phyloP scores from a whole-genome alignment of 2,113 vertebrate genomes.

The Chamaetylas fuelleborni region DNA sequence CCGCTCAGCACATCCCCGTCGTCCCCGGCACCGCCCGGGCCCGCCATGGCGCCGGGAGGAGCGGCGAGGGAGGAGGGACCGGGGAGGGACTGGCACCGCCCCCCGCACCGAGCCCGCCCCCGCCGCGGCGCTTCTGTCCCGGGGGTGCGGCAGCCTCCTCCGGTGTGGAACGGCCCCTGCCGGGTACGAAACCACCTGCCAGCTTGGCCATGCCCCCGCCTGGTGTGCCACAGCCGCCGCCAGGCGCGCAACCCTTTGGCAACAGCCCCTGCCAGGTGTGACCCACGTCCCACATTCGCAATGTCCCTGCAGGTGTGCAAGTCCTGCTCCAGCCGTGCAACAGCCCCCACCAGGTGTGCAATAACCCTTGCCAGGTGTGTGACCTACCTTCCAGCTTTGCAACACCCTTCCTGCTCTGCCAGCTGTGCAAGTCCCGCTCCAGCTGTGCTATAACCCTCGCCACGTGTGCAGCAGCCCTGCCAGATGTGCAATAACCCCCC shows the following conservation, averaged over 20 bases:
- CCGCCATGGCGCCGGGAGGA: not conserved
- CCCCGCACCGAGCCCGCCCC: not conserved
- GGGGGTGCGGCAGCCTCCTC: not conserved
- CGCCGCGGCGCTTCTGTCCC: not conserved
- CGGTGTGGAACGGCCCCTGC: fast-evolving
- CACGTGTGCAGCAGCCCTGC: not conserved
- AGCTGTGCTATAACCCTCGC: not conserved
- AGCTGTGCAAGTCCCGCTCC: not conserved
- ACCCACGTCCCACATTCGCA: not conserved
- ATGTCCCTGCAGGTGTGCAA: not conserved
- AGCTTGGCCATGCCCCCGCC: not conserved
- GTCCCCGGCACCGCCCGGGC: not conserved
- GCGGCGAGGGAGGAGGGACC: not conserved
- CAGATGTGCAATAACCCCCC: not conserved
- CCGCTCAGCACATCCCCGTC: slow-evolving; percentile 60
- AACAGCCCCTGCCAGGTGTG: not conserved
- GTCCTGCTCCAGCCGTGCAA: not conserved
- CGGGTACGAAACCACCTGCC: not conserved
- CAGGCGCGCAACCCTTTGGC: not conserved
- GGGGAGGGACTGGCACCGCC: not conserved
- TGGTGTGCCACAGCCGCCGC: no score
- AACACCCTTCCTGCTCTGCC: not conserved
- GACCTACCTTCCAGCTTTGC: not conserved
- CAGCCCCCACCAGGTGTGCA: not conserved
- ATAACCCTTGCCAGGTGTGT: not conserved